Evolutionary conservation across 1,140 invertebrate genomes (phyloP).

Genomic region (Ostrea edulis): DNA sequence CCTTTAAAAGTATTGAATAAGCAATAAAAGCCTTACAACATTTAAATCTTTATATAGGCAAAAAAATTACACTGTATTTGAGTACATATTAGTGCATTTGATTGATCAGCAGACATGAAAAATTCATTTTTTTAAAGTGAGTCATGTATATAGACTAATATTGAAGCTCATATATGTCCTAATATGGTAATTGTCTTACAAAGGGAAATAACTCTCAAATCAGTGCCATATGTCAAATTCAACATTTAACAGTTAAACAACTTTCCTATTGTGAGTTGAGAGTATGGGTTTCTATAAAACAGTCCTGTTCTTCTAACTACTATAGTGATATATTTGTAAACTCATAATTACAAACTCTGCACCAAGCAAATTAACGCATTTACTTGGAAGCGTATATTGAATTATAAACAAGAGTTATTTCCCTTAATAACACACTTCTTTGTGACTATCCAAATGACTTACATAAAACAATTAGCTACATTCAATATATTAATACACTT

Average conservation of each 20-base stretch:
- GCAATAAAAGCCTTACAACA: background rate
- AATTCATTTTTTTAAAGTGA: background rate
- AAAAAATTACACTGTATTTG: background rate
- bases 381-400: background rate
- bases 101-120: background rate
- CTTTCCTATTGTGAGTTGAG: too few relatives aligned
- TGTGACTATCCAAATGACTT: background rate
- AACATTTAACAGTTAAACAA: too few relatives aligned
- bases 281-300: too few relatives aligned
- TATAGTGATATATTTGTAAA: too few relatives aligned
- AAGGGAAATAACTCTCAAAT: slow-evolving; percentile 6
- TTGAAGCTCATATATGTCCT: background rate
- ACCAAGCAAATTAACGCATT: background rate
- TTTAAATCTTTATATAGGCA: slow-evolving; percentile 17
- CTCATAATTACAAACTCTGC: too few relatives aligned
- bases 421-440: background rate
- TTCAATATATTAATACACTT: background rate
- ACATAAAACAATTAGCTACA: background rate
- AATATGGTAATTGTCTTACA: slow-evolving; percentile 24
- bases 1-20: slow-evolving; percentile 1
- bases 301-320: too few relatives aligned
- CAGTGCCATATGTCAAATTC: background rate
- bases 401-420: background rate
- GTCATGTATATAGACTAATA: background rate
- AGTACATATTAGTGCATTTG: background rate